Percentiles rank a stretch among this genome's conserved stretches.
phyloP scores from a whole-genome alignment of 2,797 vertebrate genomes.

The Spheniscus humboldti region DNA sequence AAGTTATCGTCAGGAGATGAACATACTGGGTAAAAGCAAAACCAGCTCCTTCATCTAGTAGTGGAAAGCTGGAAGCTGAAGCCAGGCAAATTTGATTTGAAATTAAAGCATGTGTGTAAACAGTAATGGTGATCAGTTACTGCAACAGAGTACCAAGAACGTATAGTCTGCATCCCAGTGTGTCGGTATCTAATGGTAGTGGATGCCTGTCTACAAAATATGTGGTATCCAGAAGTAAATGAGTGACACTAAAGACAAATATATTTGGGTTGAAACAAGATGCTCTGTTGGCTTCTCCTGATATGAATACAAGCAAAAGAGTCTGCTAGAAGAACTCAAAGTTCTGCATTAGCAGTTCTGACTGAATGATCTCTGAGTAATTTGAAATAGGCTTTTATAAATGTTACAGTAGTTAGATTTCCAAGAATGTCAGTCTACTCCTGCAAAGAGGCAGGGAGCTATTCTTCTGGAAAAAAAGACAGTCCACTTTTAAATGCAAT shows the following conservation, averaged over 20 bases:
- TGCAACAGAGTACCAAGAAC: background rate
- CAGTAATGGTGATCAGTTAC: background rate
- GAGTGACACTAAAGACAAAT: background rate
- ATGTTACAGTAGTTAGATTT: background rate
- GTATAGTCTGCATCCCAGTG: background rate
- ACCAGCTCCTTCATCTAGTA: background rate
- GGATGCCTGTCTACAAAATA: background rate
- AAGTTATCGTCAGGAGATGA: background rate
- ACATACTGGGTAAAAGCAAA: background rate
- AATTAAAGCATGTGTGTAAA: background rate
- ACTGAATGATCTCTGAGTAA: background rate
- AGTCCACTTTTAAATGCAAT: background rate
- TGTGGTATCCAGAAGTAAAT: background rate
- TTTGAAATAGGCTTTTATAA: background rate
- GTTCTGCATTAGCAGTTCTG: background rate
- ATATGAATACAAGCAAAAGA: background rate
- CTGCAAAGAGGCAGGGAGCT: background rate
- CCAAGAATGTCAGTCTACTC: background rate
- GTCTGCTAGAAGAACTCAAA: background rate
- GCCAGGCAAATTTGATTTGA: background rate
- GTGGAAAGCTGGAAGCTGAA: background rate
- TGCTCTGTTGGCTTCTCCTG: background rate
- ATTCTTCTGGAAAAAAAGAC: background rate
- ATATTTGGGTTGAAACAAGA: background rate
- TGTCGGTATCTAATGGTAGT: background rate